A percentile compares a stretch with the other conserved stretches of the same genome.
phyloP scores from a whole-genome alignment of 2,113 vertebrate genomes.

The Xiphorhynchus elegans region DNA sequence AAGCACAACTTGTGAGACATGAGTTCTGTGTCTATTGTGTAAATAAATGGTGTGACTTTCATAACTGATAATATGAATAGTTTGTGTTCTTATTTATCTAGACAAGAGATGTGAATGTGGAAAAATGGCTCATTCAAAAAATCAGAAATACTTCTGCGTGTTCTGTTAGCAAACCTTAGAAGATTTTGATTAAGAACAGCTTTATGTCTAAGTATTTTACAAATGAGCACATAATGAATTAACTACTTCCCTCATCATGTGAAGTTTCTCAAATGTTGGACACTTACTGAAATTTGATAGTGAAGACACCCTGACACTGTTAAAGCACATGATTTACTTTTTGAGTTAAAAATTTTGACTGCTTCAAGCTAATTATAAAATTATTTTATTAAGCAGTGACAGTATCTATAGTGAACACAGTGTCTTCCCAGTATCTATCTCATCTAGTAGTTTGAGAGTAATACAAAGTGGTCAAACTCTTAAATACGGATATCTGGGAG shows the following conservation, averaged over 20 bases:
- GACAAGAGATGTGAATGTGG: background rate
- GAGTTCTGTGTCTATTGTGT: background rate
- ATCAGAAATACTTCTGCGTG: background rate
- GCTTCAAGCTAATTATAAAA: background rate
- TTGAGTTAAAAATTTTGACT: background rate
- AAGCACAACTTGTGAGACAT: background rate
- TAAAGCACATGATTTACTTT: background rate
- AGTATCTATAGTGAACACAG: background rate
- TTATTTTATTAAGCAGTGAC: background rate
- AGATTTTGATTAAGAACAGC: background rate
- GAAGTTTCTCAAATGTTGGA: slow-evolving; percentile 5
- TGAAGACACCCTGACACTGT: background rate
- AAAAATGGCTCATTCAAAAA: background rate
- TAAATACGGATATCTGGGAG: background rate
- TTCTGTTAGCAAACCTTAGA: background rate
- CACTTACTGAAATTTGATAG: background rate
- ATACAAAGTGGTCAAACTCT: background rate
- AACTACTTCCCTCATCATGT: background rate
- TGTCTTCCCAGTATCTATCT: background rate
- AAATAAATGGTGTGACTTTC: background rate
- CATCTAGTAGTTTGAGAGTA: background rate
- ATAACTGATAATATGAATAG: background rate
- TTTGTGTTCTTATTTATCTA: background rate
- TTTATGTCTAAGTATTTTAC: background rate
- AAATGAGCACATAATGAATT: background rate